Conservation (phyloP, 2,113 vertebrate genomes). For the Tupaia chinensis region DNA sequence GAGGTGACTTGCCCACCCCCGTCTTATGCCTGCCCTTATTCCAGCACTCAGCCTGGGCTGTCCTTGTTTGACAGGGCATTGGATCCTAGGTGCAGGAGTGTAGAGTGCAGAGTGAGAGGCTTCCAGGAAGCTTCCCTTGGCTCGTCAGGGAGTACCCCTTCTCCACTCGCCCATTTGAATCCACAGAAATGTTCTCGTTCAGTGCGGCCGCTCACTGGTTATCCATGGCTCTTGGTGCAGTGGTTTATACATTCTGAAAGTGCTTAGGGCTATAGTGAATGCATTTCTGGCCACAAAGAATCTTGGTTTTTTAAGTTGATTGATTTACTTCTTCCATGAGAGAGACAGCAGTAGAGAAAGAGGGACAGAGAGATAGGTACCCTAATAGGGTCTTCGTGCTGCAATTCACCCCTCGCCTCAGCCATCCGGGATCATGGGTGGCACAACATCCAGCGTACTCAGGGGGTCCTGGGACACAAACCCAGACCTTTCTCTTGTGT, state of each 20-base stretch:
- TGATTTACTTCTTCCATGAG: too few species aligned
- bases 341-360: too few species aligned
- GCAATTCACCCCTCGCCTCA: too few species aligned
- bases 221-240: accelerated
- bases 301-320: too few species aligned
- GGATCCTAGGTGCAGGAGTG: neutral
- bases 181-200: accelerated
- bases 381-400: too few species aligned
- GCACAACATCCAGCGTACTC: too few species aligned
- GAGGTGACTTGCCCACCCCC: neutral
- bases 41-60: neutral
- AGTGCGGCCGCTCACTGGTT: neutral
- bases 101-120: neutral
- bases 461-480: too few species aligned
- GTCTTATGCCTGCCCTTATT: neutral
- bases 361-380: too few species aligned
- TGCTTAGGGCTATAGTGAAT: neutral
- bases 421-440: too few species aligned
- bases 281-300: neutral
- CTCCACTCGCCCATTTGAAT: neutral
- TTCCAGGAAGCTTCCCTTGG: neutral
- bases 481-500: too few species aligned
- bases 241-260: neutral
- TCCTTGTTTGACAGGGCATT: neutral
- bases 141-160: neutral